Evolutionary conservation across 2,113 vertebrate species (phyloP).

Genomic region (Notothenia rossii): DNA sequence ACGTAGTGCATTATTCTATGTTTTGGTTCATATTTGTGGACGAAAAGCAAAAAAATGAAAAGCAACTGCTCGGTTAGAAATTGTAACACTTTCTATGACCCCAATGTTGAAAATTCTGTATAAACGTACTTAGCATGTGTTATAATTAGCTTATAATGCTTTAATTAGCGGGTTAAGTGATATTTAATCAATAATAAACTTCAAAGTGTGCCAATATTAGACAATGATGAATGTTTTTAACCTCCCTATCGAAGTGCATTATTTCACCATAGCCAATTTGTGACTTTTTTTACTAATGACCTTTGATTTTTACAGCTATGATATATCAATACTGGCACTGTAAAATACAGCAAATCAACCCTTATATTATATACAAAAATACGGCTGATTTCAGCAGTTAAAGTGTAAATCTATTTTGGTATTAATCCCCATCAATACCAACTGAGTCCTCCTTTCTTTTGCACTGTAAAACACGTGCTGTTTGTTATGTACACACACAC

Average conservation of each 20-base stretch:
- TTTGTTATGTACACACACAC: conserved; percentile 34
- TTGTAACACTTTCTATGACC: too few species aligned
- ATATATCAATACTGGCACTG: neutral
- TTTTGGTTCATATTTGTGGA: conserved; percentile 41
- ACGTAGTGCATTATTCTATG: conserved; percentile 35
- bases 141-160: too few species aligned
- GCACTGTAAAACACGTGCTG: conserved; percentile 19
- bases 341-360: too few species aligned
- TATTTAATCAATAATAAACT: neutral
- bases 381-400: neutral
- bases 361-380: too few species aligned
- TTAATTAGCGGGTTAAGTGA: neutral
- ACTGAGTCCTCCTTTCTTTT: neutral
- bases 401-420: neutral
- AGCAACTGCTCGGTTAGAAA: too few species aligned
- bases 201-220: neutral
- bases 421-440: neutral
- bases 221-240: neutral
- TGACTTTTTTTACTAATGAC: neutral
- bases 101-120: too few species aligned
- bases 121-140: too few species aligned
- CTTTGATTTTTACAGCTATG: neutral
- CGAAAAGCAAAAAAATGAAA: too few species aligned
- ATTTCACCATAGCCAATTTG: neutral
- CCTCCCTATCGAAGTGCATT: neutral